phyloP scores from a whole-genome alignment of 1,140 invertebrate species.

The Hirudo medicinalis region DNA sequence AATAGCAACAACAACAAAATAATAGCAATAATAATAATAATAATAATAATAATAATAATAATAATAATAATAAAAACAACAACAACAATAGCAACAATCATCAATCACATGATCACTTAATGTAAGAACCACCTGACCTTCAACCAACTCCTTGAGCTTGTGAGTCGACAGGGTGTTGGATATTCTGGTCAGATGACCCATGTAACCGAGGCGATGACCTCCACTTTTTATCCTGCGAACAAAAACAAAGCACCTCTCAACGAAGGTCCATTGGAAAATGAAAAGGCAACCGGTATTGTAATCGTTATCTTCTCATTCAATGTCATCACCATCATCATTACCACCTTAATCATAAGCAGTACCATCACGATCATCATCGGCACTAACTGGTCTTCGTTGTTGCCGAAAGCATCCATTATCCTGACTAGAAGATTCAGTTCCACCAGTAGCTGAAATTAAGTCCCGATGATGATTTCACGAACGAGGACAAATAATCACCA shows the following conservation, averaged over 20 bases:
- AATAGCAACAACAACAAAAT: not conserved
- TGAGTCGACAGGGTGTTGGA: constrained; percentile 50
- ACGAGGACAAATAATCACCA: not conserved
- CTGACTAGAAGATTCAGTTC: no score
- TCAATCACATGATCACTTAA: no score
- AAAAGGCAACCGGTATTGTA: no score
- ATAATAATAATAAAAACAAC: not conserved
- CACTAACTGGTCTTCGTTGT: no score
- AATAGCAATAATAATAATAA: not conserved
- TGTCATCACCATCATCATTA: no score
- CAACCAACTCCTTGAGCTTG: constrained; percentile 30
- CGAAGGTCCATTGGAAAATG: no score
- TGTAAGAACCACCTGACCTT: no score
- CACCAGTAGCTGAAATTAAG: no score
- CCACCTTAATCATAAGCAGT: no score
- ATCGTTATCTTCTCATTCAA: no score
- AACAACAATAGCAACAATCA: not conserved
- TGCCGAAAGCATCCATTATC: no score
- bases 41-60: not conserved
- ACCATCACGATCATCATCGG: no score
- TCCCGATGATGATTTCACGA: not conserved
- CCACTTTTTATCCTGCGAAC: constrained; percentile 40
- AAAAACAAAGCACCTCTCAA: not conserved
- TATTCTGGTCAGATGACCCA: constrained; percentile 63
- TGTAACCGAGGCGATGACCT: constrained; percentile 52